A percentile compares a stretch with the other conserved stretches of the same genome.
These are phyloP conservation scores for Pheosia gnoma DNA, from an alignment of 2,888 invertebrate genomes.

Conservation along the genomic window DNA sequence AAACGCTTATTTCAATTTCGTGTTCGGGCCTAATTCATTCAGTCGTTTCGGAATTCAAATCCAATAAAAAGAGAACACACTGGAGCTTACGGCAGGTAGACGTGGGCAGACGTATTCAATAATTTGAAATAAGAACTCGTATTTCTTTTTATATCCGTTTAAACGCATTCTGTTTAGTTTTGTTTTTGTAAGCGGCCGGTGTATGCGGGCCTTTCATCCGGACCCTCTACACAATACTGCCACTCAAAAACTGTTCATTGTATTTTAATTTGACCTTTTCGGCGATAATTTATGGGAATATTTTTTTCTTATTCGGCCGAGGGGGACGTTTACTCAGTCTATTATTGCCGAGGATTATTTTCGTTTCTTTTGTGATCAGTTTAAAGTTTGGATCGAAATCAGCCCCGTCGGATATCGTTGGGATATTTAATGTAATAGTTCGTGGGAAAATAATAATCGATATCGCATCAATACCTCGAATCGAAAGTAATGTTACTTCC, in stretches of 20 bases:
- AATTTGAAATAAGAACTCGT: slow-evolving; percentile 82
- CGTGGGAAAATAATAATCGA: slow-evolving; percentile 40
- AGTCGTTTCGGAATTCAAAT: slow-evolving; percentile 59
- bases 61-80: slow-evolving; percentile 67
- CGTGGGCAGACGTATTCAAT: slow-evolving; percentile 82
- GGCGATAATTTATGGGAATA: slow-evolving; percentile 82
- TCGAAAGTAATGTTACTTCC: neutral
- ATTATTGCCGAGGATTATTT: slow-evolving; percentile 76
- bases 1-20: slow-evolving; percentile 47
- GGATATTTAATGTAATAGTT: slow-evolving; percentile 38
- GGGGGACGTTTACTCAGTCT: slow-evolving; percentile 79
- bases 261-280: slow-evolving; percentile 85
- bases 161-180: slow-evolving; percentile 83
- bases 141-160: slow-evolving; percentile 83
- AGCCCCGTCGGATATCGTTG: slow-evolving; percentile 40
- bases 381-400: slow-evolving; percentile 58
- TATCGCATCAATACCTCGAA: neutral
- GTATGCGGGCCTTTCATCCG: slow-evolving; percentile 81
- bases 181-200: slow-evolving; percentile 77
- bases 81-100: slow-evolving; percentile 72
- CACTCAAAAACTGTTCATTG: slow-evolving; percentile 84
- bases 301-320: slow-evolving; percentile 59
- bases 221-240: slow-evolving; percentile 80
- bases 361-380: slow-evolving; percentile 70
- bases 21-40: slow-evolving; percentile 62